These are phyloP conservation scores for Nerophis lumbriciformis DNA, from an alignment of 2,113 vertebrate genomes.

Conservation along the genomic window DNA sequence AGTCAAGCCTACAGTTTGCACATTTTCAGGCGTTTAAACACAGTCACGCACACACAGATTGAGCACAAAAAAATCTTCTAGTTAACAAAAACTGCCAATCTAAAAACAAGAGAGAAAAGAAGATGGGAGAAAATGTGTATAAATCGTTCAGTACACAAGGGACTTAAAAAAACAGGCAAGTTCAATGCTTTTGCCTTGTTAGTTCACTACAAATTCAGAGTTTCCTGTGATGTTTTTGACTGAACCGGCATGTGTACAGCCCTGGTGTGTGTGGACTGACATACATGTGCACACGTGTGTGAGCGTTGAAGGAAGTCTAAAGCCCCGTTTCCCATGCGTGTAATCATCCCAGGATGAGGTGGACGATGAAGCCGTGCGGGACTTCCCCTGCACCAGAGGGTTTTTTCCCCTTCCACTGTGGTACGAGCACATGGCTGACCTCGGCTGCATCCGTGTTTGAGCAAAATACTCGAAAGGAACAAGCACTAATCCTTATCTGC, in stretches of 20 bases:
- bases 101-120: background rate
- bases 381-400: constrained; percentile 69
- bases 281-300: constrained; percentile 22
- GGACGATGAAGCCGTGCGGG: constrained; percentile 60
- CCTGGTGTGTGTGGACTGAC: constrained; percentile 16
- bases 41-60: background rate
- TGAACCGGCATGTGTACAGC: constrained; percentile 23
- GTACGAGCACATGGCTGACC: constrained; percentile 64
- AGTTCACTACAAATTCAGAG: constrained; percentile 14
- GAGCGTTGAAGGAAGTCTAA: constrained; percentile 58
- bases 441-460: constrained; percentile 28
- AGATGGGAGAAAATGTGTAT: background rate
- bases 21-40: constrained; percentile 11
- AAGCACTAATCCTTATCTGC: background rate
- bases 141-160: background rate
- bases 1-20: constrained; percentile 15
- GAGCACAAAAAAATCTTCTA: constrained; percentile 1
- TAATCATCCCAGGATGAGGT: constrained; percentile 71
- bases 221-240: constrained; percentile 32
- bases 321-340: constrained; percentile 63
- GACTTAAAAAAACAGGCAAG: constrained; percentile 20
- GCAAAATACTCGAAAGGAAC: background rate
- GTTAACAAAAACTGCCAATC: constrained; percentile 20
- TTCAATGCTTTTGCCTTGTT: constrained; percentile 13
- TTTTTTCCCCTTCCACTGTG: constrained; percentile 68